Conservation (phyloP, 2,113 vertebrate species). For the Sinocyclocheilus grahami region DNA sequence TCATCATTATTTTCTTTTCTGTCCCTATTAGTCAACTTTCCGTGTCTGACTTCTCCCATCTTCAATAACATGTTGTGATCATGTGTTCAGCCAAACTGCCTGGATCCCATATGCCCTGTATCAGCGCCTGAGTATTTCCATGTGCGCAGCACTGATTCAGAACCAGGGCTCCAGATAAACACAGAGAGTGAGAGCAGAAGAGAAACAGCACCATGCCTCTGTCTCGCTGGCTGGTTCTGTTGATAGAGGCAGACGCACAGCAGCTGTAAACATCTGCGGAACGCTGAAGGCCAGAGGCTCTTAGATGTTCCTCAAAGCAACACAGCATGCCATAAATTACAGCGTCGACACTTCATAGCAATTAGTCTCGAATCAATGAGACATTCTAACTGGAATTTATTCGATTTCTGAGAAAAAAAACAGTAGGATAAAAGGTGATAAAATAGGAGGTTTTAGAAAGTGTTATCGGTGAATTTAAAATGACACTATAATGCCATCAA, state of each 20-base stretch:
- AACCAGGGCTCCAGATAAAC: constrained; percentile 32
- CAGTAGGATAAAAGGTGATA: not conserved
- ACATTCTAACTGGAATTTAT: not conserved
- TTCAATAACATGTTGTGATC: constrained; percentile 34
- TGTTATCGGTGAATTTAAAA: not conserved
- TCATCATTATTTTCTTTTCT: constrained; percentile 16
- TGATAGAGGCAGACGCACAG: constrained; percentile 8
- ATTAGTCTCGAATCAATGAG: not conserved
- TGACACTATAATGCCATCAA: not conserved
- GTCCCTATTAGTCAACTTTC: constrained; percentile 14
- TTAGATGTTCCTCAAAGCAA: not conserved
- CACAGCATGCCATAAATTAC: constrained; percentile 31
- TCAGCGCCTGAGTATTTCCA: constrained; percentile 37
- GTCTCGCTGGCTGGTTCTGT: constrained; percentile 18
- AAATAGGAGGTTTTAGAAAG: not conserved
- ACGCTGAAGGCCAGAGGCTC: constrained; percentile 31
- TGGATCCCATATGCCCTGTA: constrained; percentile 30
- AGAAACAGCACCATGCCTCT: constrained; percentile 8
- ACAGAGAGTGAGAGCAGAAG: constrained; percentile 1
- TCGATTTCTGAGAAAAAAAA: no score
- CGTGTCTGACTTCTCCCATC: constrained; percentile 11
- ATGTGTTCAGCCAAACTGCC: constrained; percentile 13
- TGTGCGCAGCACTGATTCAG: constrained; percentile 27
- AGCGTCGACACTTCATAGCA: not conserved
- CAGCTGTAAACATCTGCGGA: constrained; percentile 44